A percentile compares a stretch with the other conserved stretches of the same genome.
phyloP scores from a whole-genome alignment of 2,797 vertebrate genomes.

The Anableps anableps region DNA sequence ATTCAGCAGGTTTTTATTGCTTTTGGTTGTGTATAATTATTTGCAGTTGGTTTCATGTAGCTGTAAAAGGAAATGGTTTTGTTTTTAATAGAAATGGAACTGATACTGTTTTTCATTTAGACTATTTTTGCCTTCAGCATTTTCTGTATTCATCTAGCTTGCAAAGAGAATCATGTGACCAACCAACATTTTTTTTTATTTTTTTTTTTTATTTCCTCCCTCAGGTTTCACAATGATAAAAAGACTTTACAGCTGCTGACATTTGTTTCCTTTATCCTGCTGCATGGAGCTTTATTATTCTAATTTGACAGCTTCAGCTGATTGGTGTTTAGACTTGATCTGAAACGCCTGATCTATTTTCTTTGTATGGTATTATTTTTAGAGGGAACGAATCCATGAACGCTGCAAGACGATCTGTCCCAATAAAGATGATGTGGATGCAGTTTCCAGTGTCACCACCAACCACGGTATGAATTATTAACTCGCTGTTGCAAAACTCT shows the following conservation, averaged over 20 bases:
- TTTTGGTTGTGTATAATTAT: background rate
- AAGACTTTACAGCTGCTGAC: background rate
- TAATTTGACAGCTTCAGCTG: background rate
- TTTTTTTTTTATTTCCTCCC: slow-evolving; percentile 4
- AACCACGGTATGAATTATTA: slow-evolving; percentile 85
- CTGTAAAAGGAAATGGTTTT: background rate
- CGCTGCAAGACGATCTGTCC: slow-evolving; percentile 91
- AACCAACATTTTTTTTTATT: background rate
- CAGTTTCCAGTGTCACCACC: slow-evolving; percentile 82
- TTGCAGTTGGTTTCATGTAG: background rate
- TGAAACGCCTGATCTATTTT: background rate
- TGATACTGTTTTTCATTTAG: too few relatives aligned
- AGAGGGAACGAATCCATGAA: slow-evolving; percentile 94
- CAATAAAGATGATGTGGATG: slow-evolving; percentile 88
- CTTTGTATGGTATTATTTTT: slow-evolving; percentile 43
- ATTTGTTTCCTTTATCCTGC: slow-evolving; percentile 10
- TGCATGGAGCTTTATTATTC: background rate
- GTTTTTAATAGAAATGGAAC: background rate
- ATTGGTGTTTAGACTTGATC: background rate
- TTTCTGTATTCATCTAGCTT: background rate
- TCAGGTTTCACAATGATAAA: background rate
- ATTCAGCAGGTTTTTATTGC: background rate
- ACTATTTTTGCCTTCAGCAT: background rate
- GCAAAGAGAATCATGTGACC: background rate
- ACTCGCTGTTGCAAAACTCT: slow-evolving; percentile 22